Conservation (phyloP, 2,113 vertebrate species). For the Neodon shergylaensis region DNA sequence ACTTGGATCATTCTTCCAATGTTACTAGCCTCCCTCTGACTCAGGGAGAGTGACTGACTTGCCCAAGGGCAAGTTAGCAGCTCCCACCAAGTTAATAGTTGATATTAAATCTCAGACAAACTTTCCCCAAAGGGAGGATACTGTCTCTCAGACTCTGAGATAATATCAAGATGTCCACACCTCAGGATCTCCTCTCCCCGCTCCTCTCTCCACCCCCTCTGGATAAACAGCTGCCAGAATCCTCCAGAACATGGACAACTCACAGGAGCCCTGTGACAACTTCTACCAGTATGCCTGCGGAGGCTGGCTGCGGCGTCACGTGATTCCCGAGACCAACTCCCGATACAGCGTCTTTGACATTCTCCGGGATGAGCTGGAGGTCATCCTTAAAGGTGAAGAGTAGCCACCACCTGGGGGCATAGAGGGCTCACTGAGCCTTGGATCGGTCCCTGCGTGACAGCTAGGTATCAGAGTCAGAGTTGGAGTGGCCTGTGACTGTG, state of each 20-base stretch:
- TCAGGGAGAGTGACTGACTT: background rate
- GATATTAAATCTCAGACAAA: rapidly evolving
- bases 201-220: rapidly evolving
- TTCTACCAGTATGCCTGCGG: conserved; percentile 98
- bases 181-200: background rate
- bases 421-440: background rate
- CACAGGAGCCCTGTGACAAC: conserved; percentile 91
- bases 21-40: background rate
- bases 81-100: background rate
- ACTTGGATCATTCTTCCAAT: rapidly evolving
- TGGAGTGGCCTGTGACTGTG: background rate
- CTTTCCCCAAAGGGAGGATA: background rate
- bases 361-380: conserved; percentile 95
- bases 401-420: background rate
- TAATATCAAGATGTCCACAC: background rate
- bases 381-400: conserved; percentile 94
- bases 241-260: conserved; percentile 94
- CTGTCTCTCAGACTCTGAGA: background rate
- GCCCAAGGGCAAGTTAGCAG: background rate
- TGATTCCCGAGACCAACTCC: conserved; percentile 97
- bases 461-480: rapidly evolving
- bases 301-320: conserved; percentile 93
- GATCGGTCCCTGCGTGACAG: rapidly evolving
- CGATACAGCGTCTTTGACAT: conserved; percentile 96
- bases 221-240: conserved; percentile 91